Evolutionary conservation across 92 coral and sea anemone species (phyloP), one percentile per base, ranked within the genome.

Genomic region (Actinostola sp.): DNA sequence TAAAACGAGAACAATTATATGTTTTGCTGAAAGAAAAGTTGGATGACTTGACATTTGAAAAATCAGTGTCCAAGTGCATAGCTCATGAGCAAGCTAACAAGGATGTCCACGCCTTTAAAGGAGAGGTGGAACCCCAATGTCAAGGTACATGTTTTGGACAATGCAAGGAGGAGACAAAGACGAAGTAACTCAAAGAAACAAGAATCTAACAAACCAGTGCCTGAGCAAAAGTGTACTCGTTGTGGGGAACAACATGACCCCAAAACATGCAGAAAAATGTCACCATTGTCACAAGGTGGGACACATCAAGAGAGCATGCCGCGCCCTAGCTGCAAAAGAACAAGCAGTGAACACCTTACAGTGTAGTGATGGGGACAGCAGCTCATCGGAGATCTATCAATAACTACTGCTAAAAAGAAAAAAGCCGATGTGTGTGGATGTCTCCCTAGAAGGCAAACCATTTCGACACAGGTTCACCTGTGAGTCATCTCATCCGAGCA

Each of bases 41-140:
- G 32, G 64, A 80, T 8, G 82, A 86, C 45, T 73, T 86, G 24
- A 63, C 92, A 13, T 86, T 86, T 43, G 83, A 86, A 1, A 58
- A 15, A 0, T 82, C 86, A 10, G 85, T 85, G 33, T 21, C 77
- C 30, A 75, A 80, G 63, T 84, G 84, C 24, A 19, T 81, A 0
- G 86, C 81, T 8, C 66, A 61, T 17, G 86, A 81, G 68, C 80
- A 73, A 45, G 75, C 87, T n/a, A 46, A 26, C 45, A 51, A 65
- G 60, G 81, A 81, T 64, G 81, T 55, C 21, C 66, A 76, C 15
- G 82, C 57, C 34, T 80, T 79, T 26, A 51, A 70, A 35, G 83
- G 83, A 44, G 81, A 62, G 27, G 32, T 27, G 38, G 65, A 24
- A 27, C 50, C n/a, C 71, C 24, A 25, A 19, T 30, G 75, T 35